Conservation (phyloP, 2,797 vertebrate genomes). For the Cichlasoma orientale region DNA sequence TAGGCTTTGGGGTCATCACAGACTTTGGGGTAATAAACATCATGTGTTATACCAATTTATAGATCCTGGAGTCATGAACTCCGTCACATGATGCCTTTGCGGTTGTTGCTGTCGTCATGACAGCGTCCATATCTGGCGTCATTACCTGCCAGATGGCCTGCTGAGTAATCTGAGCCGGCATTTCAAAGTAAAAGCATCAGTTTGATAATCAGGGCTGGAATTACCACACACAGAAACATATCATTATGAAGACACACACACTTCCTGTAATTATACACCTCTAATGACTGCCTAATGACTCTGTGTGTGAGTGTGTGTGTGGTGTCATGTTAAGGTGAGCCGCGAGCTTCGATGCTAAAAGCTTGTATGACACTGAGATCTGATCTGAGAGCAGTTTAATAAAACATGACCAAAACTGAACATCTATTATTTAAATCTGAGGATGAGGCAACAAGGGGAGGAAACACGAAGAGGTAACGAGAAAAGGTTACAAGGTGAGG, state of each 20-base stretch:
- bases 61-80: neutral
- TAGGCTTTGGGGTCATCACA: neutral
- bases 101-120: conserved; percentile 18
- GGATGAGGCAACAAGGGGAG: conserved; percentile 1
- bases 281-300: conserved; percentile 34
- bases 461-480: neutral
- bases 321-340: conserved; percentile 82
- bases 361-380: conserved; percentile 80
- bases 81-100: neutral
- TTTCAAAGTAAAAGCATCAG: conserved; percentile 66
- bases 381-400: conserved; percentile 80
- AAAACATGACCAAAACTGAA: conserved; percentile 81
- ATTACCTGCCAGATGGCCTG: conserved; percentile 54
- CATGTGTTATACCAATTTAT: neutral
- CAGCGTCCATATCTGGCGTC: conserved; percentile 1
- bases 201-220: conserved; percentile 67
- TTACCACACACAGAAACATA: conserved; percentile 53
- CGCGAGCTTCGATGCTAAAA: conserved; percentile 78
- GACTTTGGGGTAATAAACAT: neutral
- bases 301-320: conserved; percentile 36
- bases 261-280: conserved; percentile 59
- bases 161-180: conserved; percentile 64
- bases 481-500: neutral
- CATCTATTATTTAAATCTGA: conserved; percentile 74
- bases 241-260: conserved; percentile 38